phyloP scores from a whole-genome alignment of 2,797 vertebrate genomes.

The Oophaga sylvatica region DNA sequence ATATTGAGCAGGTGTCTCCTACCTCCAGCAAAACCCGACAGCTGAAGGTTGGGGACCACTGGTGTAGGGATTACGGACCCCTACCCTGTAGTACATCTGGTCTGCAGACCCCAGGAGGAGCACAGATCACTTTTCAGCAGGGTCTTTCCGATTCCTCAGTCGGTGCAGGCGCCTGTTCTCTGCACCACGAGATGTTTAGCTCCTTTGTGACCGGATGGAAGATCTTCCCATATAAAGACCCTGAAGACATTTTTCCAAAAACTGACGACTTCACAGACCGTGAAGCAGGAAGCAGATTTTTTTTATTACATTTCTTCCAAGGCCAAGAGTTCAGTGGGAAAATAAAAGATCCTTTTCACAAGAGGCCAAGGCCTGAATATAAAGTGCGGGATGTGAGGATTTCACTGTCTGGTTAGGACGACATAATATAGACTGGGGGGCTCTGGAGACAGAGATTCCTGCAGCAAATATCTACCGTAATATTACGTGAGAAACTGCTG shows the following conservation, averaged over 20 bases:
- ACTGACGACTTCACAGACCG: neutral
- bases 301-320: constrained; percentile 26
- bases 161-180: neutral
- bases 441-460: neutral
- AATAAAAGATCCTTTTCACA: constrained; percentile 24
- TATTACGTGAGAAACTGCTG: neutral
- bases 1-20: no score
- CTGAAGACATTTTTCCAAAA: neutral
- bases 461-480: neutral
- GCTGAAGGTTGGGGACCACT: no score
- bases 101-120: no score
- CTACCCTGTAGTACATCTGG: no score
- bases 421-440: neutral
- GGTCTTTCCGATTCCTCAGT: neutral
- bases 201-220: neutral
- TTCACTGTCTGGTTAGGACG: neutral
- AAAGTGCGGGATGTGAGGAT: neutral
- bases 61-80: no score
- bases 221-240: neutral
- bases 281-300: constrained; percentile 30
- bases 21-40: no score
- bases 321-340: constrained; percentile 28
- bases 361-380: constrained; percentile 11
- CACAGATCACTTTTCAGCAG: no score
- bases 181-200: neutral